Percentiles rank a stretch among this genome's conserved stretches.
Conservation (phyloP, 2,888 invertebrate species). For the Drosophila crucigera region DNA sequence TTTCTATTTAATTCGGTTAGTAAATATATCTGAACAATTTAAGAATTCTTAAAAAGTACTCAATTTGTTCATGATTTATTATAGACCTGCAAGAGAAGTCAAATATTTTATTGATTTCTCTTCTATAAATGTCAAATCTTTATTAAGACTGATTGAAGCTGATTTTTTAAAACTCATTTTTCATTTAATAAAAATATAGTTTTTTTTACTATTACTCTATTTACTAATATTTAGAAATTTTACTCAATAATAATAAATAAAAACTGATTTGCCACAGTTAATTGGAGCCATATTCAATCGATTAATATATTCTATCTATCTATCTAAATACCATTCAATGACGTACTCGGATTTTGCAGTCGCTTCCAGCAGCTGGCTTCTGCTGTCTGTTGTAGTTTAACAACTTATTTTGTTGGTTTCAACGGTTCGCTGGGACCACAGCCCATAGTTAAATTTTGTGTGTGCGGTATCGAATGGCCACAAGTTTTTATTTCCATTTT, state of each 20-base stretch:
- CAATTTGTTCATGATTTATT: background rate
- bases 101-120: background rate
- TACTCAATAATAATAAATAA: background rate
- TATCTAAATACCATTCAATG: background rate
- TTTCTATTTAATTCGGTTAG: no score
- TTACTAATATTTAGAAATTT: background rate
- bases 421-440: constrained; percentile 24
- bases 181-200: background rate
- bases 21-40: background rate
- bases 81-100: no score
- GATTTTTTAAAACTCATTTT: background rate
- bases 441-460: constrained; percentile 24
- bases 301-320: background rate
- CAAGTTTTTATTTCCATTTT: constrained; percentile 33
- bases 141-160: background rate
- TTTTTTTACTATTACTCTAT: no score
- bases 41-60: background rate
- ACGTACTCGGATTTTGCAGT: constrained; percentile 6
- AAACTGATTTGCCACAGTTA: background rate
- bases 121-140: background rate
- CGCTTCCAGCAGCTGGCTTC: constrained; percentile 9
- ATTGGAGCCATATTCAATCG: background rate
- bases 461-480: constrained; percentile 18
- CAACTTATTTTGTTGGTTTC: constrained; percentile 23
- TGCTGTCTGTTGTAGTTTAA: constrained; percentile 2